Percentiles rank a stretch among this genome's conserved stretches.
Conservation (phyloP, 92 coral and sea anemone genomes). For the Bergia puertoricense region DNA sequence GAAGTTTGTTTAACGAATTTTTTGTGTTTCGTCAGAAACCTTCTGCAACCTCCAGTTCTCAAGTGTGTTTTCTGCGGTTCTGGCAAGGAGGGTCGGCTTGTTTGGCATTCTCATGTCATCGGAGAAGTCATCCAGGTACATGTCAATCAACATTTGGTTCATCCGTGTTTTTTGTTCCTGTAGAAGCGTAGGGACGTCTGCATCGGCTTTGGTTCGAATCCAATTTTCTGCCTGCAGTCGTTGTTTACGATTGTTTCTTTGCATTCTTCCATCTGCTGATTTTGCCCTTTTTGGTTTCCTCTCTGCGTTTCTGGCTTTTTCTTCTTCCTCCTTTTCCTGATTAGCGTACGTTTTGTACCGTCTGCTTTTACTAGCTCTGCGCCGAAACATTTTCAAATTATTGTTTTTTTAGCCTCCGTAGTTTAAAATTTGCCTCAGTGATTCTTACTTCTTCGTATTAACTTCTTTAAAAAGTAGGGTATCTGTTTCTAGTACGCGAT, state of each 20-base stretch:
- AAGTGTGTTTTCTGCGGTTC: neutral
- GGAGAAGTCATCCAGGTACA: slow-evolving; percentile 21
- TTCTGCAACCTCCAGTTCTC: neutral
- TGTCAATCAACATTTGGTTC: slow-evolving; percentile 14
- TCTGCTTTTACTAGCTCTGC: neutral
- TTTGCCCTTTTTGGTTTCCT: neutral
- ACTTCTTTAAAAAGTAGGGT: too few relatives aligned
- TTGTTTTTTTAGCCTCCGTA: neutral
- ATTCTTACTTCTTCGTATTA: neutral
- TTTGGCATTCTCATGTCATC: slow-evolving; percentile 4
- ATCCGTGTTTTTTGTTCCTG: slow-evolving; percentile 7
- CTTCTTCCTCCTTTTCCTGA: neutral
- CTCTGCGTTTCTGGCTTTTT: neutral
- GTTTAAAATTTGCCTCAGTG: neutral
- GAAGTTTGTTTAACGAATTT: neutral
- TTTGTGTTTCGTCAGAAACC: neutral
- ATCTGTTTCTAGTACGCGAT: neutral
- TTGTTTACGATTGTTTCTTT: slow-evolving; percentile 26
- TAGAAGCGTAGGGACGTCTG: neutral
- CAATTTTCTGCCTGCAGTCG: slow-evolving; percentile 30
- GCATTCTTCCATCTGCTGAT: slow-evolving; percentile 30
- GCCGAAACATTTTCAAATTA: neutral
- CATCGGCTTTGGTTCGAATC: slow-evolving; percentile 26
- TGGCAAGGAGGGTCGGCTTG: slow-evolving; percentile 6
- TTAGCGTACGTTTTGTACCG: neutral